Evolutionary conservation across 2,888 invertebrate genomes (phyloP).

Genomic region (Nudaria mundana): DNA sequence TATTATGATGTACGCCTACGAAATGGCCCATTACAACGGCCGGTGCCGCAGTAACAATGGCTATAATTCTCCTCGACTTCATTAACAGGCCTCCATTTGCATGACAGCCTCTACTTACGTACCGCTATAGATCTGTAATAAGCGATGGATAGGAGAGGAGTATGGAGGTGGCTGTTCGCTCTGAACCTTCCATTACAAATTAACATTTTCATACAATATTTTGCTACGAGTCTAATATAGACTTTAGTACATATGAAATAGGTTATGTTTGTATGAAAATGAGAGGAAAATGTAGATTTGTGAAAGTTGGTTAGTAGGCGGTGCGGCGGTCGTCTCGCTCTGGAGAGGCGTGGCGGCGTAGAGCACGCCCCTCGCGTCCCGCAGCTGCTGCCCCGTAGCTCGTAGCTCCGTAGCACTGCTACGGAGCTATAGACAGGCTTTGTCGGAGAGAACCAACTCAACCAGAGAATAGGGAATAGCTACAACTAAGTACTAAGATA

Average conservation of each 20-base stretch:
- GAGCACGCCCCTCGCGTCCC: slow-evolving; percentile 58
- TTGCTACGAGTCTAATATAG: slow-evolving; percentile 31
- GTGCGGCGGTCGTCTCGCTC: slow-evolving; percentile 57
- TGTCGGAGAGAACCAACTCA: too few relatives aligned
- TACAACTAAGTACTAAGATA: slow-evolving; percentile 15
- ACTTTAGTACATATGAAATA: slow-evolving; percentile 36
- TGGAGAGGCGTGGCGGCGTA: slow-evolving; percentile 62
- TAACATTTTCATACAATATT: slow-evolving; percentile 16
- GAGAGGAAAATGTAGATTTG: slow-evolving; percentile 41
- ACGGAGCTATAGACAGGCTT: slow-evolving; percentile 26
- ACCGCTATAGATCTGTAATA: slow-evolving; percentile 61
- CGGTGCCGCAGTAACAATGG: slow-evolving; percentile 74
- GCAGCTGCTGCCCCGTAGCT: slow-evolving; percentile 33
- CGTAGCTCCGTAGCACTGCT: slow-evolving; percentile 38
- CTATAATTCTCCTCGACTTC: slow-evolving; percentile 79
- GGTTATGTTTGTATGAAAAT: slow-evolving; percentile 21
- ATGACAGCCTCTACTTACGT: slow-evolving; percentile 68
- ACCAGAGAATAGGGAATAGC: too few relatives aligned
- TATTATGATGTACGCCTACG: slow-evolving; percentile 74
- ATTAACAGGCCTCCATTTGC: slow-evolving; percentile 81
- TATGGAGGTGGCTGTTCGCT: slow-evolving; percentile 50
- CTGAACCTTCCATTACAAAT: slow-evolving; percentile 37
- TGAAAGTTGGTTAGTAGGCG: slow-evolving; percentile 59
- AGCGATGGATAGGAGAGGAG: slow-evolving; percentile 47
- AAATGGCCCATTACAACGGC: slow-evolving; percentile 73